A percentile compares a stretch with the other conserved stretches of the same genome.
phyloP scores from a whole-genome alignment of 1,140 invertebrate species.

The Papilio polyxenes region DNA sequence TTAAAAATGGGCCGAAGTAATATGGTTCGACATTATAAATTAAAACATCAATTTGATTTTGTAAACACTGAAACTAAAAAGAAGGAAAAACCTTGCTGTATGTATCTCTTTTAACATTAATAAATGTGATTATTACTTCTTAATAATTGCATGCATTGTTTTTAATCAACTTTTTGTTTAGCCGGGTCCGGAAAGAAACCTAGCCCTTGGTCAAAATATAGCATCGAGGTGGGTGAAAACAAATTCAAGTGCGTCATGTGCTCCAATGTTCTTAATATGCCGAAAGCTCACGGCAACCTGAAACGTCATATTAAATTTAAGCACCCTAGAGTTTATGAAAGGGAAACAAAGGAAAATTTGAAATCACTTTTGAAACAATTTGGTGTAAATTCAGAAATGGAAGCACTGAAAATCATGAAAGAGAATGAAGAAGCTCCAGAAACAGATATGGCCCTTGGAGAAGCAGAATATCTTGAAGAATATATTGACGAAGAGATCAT shows the following conservation, averaged over 20 bases:
- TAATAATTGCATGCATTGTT: neutral
- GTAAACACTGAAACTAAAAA: neutral
- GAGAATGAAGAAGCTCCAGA: constrained; percentile 15
- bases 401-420: neutral
- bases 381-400: neutral
- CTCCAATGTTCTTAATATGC: constrained; percentile 12
- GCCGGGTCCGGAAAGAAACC: neutral
- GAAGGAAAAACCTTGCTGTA: neutral
- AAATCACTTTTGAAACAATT: neutral
- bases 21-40: constrained; percentile 29
- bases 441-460: neutral
- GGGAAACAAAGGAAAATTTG: neutral
- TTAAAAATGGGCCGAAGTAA: neutral
- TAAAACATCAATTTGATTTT: constrained; percentile 2
- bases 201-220: constrained; percentile 27
- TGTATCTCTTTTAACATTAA: neutral
- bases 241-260: constrained; percentile 26
- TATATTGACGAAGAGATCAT: neutral
- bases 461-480: neutral
- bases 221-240: constrained; percentile 2
- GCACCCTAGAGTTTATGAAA: constrained; percentile 24
- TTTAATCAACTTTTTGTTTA: neutral
- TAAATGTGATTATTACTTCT: neutral
- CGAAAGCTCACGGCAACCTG: constrained; percentile 29
- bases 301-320: constrained; percentile 16